Percentiles rank a stretch among this genome's conserved stretches.
These are phyloP conservation scores for Sebastes ruberrimus DNA, from an alignment of 2,797 vertebrate species.

Conservation along the genomic window DNA sequence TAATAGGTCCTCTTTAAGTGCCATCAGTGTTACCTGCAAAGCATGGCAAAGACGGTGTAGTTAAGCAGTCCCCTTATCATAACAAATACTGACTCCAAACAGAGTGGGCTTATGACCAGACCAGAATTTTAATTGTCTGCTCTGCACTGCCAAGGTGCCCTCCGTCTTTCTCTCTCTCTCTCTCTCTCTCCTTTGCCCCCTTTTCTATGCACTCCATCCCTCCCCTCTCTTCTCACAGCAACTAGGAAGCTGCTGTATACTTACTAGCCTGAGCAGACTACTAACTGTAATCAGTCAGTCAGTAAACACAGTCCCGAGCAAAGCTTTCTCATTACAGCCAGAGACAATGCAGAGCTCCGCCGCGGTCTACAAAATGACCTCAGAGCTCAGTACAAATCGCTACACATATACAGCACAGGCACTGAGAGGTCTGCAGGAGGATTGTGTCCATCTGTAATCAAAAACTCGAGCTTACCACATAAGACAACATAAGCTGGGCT, in stretches of 20 bases:
- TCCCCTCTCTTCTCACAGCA: not conserved
- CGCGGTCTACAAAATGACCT: conserved; percentile 43
- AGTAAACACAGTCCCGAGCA: conserved; percentile 35
- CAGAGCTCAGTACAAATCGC: conserved; percentile 25
- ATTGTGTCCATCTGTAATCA: conserved; percentile 2
- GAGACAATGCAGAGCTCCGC: conserved; percentile 43
- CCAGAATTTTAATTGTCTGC: conserved; percentile 42
- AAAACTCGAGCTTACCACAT: conserved; percentile 10
- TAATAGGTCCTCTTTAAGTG: not conserved
- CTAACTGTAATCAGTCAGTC: conserved; percentile 43
- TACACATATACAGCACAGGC: not conserved
- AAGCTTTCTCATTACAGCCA: conserved; percentile 41
- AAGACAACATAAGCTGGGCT: conserved; percentile 6
- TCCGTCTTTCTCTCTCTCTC: not conserved
- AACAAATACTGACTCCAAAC: conserved; percentile 22
- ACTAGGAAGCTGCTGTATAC: not conserved
- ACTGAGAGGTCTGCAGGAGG: not conserved
- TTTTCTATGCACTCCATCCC: not conserved
- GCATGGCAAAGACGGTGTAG: not conserved
- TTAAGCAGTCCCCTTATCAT: conserved; percentile 11
- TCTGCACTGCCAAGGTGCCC: conserved; percentile 28
- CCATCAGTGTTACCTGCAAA: not conserved
- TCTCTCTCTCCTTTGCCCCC: not conserved
- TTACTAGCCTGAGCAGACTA: conserved; percentile 14
- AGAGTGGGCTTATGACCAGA: conserved; percentile 24